phyloP scores from a whole-genome alignment of 2,113 vertebrate species.

The Cynoglossus semilaevis region DNA sequence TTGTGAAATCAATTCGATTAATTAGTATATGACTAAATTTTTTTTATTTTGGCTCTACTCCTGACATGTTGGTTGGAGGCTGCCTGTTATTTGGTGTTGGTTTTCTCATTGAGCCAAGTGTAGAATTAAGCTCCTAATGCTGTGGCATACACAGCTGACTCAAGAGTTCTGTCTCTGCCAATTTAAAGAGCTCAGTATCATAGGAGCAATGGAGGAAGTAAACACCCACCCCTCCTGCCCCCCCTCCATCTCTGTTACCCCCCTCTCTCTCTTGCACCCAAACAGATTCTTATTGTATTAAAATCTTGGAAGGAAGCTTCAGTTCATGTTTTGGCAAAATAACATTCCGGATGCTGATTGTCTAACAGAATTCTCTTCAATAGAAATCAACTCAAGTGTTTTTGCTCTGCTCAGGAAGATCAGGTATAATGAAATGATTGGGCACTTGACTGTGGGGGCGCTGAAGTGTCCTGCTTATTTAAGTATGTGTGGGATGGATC shows the following conservation, averaged over 20 bases:
- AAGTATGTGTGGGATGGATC: not conserved
- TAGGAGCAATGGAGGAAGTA: conserved; percentile 47
- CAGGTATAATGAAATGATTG: conserved; percentile 41
- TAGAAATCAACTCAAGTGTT: conserved; percentile 55
- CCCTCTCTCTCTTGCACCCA: conserved; percentile 2
- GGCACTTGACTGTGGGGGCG: conserved; percentile 22
- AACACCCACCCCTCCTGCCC: conserved; percentile 8
- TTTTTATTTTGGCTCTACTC: not conserved
- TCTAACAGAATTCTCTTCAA: not conserved
- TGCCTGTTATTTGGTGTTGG: too few relatives aligned
- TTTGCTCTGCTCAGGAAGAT: conserved; percentile 30
- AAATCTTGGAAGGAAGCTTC: conserved; percentile 29
- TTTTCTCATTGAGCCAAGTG: not conserved
- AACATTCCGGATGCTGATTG: conserved; percentile 27
- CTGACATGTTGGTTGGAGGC: not conserved
- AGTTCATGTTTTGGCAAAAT: conserved; percentile 17
- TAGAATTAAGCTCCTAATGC: conserved; percentile 4
- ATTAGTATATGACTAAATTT: not conserved
- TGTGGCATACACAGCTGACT: conserved; percentile 15
- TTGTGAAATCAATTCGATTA: too few relatives aligned
- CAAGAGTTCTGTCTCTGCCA: conserved; percentile 9
- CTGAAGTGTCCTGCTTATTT: not conserved
- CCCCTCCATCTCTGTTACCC: too few relatives aligned
- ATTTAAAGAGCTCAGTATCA: conserved; percentile 30
- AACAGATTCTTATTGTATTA: conserved; percentile 23